A percentile compares a stretch with the other conserved stretches of the same genome.
Conservation (phyloP, 2,113 vertebrate species). For the Microcebus ravelobensis region DNA sequence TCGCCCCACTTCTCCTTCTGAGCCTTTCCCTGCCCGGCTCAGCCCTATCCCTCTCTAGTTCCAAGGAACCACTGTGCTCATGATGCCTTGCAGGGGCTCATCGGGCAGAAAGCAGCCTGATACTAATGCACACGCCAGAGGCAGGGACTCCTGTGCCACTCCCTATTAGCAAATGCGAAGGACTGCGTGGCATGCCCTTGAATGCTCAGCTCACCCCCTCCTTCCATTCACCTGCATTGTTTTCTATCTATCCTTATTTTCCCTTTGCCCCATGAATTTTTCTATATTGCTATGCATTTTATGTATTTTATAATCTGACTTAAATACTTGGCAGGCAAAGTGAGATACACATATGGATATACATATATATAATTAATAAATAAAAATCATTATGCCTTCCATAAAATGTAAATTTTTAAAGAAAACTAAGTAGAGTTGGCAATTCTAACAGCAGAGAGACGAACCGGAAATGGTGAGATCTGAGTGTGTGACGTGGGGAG, state of each 20-base stretch:
- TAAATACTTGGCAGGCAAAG: not conserved
- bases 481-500: not conserved
- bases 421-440: not conserved
- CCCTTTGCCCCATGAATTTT: slow-evolving; percentile 12
- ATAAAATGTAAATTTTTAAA: not conserved
- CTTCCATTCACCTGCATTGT: not conserved
- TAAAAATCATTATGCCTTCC: not conserved
- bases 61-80: not conserved
- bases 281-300: not conserved
- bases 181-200: not conserved
- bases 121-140: not conserved
- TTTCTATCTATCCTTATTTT: not conserved
- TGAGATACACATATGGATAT: not conserved
- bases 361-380: not conserved
- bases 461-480: not conserved
- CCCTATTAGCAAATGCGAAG: too few species aligned
- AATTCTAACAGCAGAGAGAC: not conserved
- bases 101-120: not conserved
- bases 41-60: not conserved
- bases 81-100: not conserved
- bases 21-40: not conserved
- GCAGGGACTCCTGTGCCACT: not conserved
- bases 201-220: not conserved
- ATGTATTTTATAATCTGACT: not conserved
- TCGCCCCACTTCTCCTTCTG: not conserved